Percentiles rank a stretch among this genome's conserved stretches.
Conservation (phyloP, 2,888 invertebrate genomes). For the Meiosimyza decipiens region DNA sequence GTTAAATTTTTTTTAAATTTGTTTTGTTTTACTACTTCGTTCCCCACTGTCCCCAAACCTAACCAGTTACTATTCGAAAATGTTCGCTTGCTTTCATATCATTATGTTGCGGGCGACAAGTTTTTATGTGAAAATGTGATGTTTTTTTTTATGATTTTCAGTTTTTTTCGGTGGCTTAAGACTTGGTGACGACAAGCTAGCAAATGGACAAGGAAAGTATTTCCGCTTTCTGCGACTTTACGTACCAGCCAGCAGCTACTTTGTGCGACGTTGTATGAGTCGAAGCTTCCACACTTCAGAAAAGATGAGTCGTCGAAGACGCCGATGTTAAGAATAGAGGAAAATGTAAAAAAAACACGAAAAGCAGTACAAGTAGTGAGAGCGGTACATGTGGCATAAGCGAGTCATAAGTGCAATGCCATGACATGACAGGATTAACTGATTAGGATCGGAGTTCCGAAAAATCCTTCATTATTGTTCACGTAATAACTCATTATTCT, state of each 20-base stretch:
- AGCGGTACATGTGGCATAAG: too few species aligned
- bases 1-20: background rate
- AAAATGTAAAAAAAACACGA: background rate
- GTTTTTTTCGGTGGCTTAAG: background rate
- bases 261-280: background rate
- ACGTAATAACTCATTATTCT: too few species aligned
- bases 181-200: constrained; percentile 29
- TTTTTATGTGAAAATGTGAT: constrained; percentile 9
- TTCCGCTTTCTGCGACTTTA: constrained; percentile 17
- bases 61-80: background rate
- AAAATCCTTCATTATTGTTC: too few species aligned
- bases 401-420: too few species aligned
- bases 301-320: background rate
- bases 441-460: too few species aligned
- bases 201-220: constrained; percentile 31
- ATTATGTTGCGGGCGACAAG: constrained; percentile 30
- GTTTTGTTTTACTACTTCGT: background rate
- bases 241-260: background rate
- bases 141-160: constrained; percentile 9
- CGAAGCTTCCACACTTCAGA: background rate
- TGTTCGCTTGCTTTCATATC: background rate
- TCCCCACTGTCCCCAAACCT: background rate
- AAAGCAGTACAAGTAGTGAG: background rate
- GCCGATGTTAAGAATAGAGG: background rate
- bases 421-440: too few species aligned